Percentiles rank a stretch among this genome's conserved stretches.
These are phyloP conservation scores for Camponotus pennsylvanicus DNA, from an alignment of 1,140 invertebrate genomes.

Conservation along the genomic window DNA sequence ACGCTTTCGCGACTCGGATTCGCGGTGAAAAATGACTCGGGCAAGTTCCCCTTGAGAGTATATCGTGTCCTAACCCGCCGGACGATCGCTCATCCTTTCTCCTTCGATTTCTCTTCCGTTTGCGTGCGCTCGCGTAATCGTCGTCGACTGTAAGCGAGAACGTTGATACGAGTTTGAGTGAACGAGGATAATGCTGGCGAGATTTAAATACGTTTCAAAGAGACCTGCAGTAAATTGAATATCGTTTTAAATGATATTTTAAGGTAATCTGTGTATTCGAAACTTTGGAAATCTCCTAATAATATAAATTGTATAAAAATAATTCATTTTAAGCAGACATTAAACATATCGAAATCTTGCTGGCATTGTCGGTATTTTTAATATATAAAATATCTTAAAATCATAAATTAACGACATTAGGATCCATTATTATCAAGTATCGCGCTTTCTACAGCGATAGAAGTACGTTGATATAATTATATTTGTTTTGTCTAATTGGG, in stretches of 20 bases:
- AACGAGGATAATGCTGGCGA: neutral
- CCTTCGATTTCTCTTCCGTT: conserved; percentile 62
- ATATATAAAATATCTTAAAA: too few species aligned
- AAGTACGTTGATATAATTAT: neutral
- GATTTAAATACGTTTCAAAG: neutral
- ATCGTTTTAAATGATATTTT: neutral
- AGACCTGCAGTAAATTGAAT: neutral
- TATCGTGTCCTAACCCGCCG: conserved; percentile 24
- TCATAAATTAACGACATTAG: neutral
- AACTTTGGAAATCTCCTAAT: too few species aligned
- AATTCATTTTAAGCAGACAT: too few species aligned
- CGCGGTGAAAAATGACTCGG: conserved; percentile 68
- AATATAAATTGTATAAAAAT: too few species aligned
- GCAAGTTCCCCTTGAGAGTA: conserved; percentile 57
- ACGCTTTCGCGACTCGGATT: conserved; percentile 20
- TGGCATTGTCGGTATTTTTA: neutral
- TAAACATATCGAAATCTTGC: too few species aligned
- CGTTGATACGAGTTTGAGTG: neutral
- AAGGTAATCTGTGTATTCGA: neutral
- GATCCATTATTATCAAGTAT: conserved; percentile 12
- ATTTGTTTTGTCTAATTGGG: conserved; percentile 39
- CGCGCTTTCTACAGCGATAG: neutral
- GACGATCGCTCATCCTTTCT: conserved; percentile 69
- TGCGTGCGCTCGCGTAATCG: conserved; percentile 53
- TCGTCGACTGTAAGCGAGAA: conserved; percentile 31